Evolutionary conservation across 1,140 invertebrate species (phyloP).

Genomic region (Drosophila navojoa): DNA sequence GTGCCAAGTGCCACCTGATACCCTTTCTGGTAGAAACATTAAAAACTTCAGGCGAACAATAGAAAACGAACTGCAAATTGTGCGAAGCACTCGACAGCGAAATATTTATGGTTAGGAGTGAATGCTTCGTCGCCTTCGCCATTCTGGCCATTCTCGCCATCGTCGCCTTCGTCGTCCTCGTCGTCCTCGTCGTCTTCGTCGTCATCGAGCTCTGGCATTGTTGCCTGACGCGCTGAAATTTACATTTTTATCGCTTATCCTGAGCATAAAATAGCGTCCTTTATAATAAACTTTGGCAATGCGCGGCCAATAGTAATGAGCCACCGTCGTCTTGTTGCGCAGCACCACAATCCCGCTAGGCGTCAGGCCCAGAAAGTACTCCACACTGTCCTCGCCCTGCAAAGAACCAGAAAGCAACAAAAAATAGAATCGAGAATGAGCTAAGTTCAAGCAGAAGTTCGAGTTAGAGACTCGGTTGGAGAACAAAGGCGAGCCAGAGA

Average conservation of each 20-base stretch:
- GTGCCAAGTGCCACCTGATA: not conserved
- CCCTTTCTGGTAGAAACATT: constrained; percentile 33
- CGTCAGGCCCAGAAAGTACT: constrained; percentile 98
- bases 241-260: constrained; percentile 97
- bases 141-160: constrained; percentile 23
- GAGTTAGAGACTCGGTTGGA: constrained; percentile 46
- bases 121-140: constrained; percentile 48
- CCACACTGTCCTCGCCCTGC: constrained; percentile 98
- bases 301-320: constrained; percentile 99
- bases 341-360: constrained; percentile 98
- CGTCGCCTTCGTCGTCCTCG: constrained; percentile 40
- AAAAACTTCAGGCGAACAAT: constrained; percentile 43
- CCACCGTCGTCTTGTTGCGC: constrained; percentile 97
- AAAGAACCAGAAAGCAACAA: constrained; percentile 57
- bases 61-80: constrained; percentile 76
- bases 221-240: constrained; percentile 84
- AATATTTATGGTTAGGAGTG: constrained; percentile 67
- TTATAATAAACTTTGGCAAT: constrained; percentile 98
- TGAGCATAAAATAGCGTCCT: constrained; percentile 97
- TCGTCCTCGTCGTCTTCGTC: constrained; percentile 17
- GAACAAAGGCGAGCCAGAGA: constrained; percentile 19
- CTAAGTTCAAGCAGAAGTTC: constrained; percentile 40
- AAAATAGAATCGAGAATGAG: constrained; percentile 64
- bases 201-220: constrained; percentile 40
- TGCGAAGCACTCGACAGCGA: constrained; percentile 70